These are phyloP conservation scores for Apolygus lucorum DNA, from an alignment of 1,140 invertebrate species.

Conservation along the genomic window DNA sequence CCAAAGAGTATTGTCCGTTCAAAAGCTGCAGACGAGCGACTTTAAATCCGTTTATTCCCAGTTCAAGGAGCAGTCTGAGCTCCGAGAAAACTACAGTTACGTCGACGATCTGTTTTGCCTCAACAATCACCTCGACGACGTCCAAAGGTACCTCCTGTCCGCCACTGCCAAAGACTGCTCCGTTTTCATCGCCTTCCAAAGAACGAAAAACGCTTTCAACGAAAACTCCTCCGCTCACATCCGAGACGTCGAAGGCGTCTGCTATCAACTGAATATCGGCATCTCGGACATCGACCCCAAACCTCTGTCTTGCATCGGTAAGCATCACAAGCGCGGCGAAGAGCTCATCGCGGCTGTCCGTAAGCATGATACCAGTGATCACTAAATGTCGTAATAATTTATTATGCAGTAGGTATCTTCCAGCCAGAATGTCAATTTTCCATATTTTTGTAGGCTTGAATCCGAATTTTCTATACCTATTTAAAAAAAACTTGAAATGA, in stretches of 20 bases:
- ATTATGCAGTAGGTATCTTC: too few relatives aligned
- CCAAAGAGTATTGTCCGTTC: constrained; percentile 36
- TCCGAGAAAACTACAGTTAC: constrained; percentile 20
- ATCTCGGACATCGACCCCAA: constrained; percentile 48
- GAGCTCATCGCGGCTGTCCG: constrained; percentile 39
- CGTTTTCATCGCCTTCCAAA: constrained; percentile 45
- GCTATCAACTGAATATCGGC: constrained; percentile 42
- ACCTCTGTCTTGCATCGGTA: constrained; percentile 44
- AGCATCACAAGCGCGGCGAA: constrained; percentile 43
- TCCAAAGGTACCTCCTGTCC: constrained; percentile 46
- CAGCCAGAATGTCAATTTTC: too few relatives aligned
- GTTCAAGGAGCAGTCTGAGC: constrained; percentile 30
- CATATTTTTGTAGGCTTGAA: too few relatives aligned
- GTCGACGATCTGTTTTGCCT: constrained; percentile 16
- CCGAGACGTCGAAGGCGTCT: constrained; percentile 37
- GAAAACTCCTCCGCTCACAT: constrained; percentile 1
- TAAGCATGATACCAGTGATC: too few relatives aligned
- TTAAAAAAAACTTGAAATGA: too few relatives aligned
- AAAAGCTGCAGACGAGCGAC: constrained; percentile 35
- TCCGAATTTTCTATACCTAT: too few relatives aligned
- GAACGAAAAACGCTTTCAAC: constrained; percentile 34
- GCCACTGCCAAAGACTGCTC: constrained; percentile 49
- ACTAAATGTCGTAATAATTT: too few relatives aligned
- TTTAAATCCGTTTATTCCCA: constrained; percentile 36
- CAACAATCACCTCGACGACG: constrained; percentile 29